Evolutionary conservation across 2,888 invertebrate genomes (phyloP).

Genomic region (Drosophila anomelani): DNA sequence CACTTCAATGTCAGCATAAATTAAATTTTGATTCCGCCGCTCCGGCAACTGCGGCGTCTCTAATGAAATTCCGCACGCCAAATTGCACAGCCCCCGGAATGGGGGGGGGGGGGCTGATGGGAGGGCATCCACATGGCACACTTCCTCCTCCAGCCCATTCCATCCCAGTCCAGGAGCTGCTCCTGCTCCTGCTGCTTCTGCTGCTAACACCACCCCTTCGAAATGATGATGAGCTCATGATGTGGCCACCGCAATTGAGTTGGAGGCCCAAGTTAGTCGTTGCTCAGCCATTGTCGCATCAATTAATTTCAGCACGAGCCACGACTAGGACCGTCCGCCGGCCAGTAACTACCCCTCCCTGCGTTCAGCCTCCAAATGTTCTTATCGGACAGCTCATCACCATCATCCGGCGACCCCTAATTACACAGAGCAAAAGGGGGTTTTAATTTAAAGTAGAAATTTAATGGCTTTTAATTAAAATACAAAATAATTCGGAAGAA

Average conservation of each 20-base stretch:
- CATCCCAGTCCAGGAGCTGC: neutral
- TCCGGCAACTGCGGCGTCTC: conserved; percentile 40
- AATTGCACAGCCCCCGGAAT: conserved; percentile 43
- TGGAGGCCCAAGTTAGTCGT: conserved; percentile 51
- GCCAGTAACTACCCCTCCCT: neutral
- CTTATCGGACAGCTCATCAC: conserved; percentile 53
- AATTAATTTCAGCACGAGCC: conserved; percentile 68
- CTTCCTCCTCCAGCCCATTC: neutral
- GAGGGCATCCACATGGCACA: conserved; percentile 10
- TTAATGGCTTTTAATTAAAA: neutral
- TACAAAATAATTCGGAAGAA: neutral
- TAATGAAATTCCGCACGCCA: conserved; percentile 63
- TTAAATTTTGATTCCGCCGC: conserved; percentile 68
- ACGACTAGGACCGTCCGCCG: conserved; percentile 14
- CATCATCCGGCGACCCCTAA: conserved; percentile 31
- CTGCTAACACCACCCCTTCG: neutral
- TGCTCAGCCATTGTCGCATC: conserved; percentile 61
- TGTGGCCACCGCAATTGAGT: conserved; percentile 53
- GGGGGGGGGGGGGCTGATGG: neutral
- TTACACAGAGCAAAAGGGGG: neutral
- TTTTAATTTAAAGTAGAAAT: neutral
- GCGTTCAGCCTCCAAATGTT: conserved; percentile 1
- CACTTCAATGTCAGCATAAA: conserved; percentile 74
- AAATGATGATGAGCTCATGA: conserved; percentile 51
- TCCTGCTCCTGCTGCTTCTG: no score